Conservation (phyloP, 92 coral and sea anemone species). For the Galaxea fascicularis region DNA sequence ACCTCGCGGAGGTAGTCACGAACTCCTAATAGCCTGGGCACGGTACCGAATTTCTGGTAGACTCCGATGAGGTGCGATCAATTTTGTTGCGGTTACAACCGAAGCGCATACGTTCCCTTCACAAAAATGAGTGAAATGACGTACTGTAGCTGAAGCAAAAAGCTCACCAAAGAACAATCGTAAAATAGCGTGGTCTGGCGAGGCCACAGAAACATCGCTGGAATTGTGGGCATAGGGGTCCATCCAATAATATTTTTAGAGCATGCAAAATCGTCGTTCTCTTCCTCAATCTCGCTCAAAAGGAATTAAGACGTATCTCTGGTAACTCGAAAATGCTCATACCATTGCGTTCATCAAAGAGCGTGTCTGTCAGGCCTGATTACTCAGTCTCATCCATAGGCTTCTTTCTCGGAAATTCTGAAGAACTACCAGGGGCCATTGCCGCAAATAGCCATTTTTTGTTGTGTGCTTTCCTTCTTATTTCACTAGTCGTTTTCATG, state of each 20-base stretch:
- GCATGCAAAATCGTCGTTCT: too few species aligned
- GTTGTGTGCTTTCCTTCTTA: background rate
- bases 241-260: too few species aligned
- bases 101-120: background rate
- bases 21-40: background rate
- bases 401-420: too few species aligned
- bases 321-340: too few species aligned
- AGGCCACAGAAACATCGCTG: background rate
- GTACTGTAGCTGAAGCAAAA: background rate
- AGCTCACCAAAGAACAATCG: background rate
- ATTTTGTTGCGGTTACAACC: background rate
- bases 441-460: background rate
- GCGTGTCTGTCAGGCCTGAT: too few species aligned
- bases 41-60: background rate
- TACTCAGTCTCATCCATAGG: too few species aligned
- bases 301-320: too few species aligned
- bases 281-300: too few species aligned
- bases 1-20: background rate
- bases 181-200: background rate
- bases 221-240: background rate
- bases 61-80: background rate
- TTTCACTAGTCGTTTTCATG: too few species aligned
- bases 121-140: too few species aligned
- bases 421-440: background rate
- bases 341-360: too few species aligned